Evolutionary conservation across 2,113 vertebrate species (phyloP).

Genomic region (Cathartes aura): DNA sequence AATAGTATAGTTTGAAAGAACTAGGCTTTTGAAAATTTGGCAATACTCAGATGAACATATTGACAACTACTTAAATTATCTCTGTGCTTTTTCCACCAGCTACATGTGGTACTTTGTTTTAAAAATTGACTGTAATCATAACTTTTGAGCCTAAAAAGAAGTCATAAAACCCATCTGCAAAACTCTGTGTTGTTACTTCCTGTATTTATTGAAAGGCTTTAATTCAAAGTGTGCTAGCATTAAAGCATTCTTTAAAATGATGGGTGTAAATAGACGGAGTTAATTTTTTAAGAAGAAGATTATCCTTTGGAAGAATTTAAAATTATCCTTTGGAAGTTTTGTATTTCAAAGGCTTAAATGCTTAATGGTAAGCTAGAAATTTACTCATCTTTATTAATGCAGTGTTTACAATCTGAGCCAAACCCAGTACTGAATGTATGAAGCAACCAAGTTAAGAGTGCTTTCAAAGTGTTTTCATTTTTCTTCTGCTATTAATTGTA

Average conservation of each 20-base stretch:
- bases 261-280: neutral
- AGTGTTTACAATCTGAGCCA: neutral
- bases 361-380: neutral
- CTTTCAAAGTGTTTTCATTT: neutral
- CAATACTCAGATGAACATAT: neutral
- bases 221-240: neutral
- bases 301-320: neutral
- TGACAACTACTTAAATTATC: neutral
- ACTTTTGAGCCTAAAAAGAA: neutral
- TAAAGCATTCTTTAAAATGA: neutral
- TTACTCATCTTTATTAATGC: neutral
- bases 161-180: neutral
- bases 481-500: neutral
- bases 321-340: neutral
- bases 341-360: neutral
- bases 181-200: neutral
- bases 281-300: neutral
- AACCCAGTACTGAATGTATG: neutral
- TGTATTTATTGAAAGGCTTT: neutral
- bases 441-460: neutral
- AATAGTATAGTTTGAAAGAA: neutral
- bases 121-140: neutral
- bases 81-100: neutral
- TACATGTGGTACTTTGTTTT: neutral
- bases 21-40: neutral